Evolutionary conservation across 2,888 invertebrate genomes (phyloP), one percentile per base, ranked within the genome.

Genomic region (Hyppa rectilinea): DNA sequence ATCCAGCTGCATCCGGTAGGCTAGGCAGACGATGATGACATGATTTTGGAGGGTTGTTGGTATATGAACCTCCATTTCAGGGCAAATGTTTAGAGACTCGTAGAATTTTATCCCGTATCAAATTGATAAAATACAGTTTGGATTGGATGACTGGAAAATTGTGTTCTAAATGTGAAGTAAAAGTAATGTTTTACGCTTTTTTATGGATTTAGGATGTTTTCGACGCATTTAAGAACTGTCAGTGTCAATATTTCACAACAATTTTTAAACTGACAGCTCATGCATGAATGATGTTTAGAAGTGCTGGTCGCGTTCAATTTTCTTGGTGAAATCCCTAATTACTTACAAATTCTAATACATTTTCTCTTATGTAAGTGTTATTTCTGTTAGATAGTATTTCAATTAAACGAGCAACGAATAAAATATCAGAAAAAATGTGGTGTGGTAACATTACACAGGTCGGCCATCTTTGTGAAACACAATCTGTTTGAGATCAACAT

Each of bases 391-490:
- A 55, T 52, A 31, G 10, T 36, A 26, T 68, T 71, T 68, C 36
- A 63, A 60, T 56, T 17, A 40, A 66, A 58, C 43, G 38, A 52
- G 10, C 20, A 14, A 29, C 23, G 2, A 6, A 53, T 52, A 34
- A 36, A 56, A 72, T 43, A 49, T 10, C 7, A 26, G 5, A 12
- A 62, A 63, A 52, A 64, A 52, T 53, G 4, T 26, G 9, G 17
- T 10, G 9, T 10, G 9, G 40, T 73, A 69, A 80, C 59, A 59
- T 78, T 56, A 63, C 40, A 71, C 5, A 45, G 2, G 7, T 66
- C 87, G 87, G 87, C 70, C 34, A 63, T 60, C 87, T 87, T 90
- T 90, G 88, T 89, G 91, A 83, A 89, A 91, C 75, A 40, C 47
- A 87, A 92, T 91, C 87, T 87, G 67, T 85, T 82, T 87, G 82